A percentile compares a stretch with the other conserved stretches of the same genome.
phyloP scores from a whole-genome alignment of 2,888 invertebrate genomes.

The Nezara viridula region DNA sequence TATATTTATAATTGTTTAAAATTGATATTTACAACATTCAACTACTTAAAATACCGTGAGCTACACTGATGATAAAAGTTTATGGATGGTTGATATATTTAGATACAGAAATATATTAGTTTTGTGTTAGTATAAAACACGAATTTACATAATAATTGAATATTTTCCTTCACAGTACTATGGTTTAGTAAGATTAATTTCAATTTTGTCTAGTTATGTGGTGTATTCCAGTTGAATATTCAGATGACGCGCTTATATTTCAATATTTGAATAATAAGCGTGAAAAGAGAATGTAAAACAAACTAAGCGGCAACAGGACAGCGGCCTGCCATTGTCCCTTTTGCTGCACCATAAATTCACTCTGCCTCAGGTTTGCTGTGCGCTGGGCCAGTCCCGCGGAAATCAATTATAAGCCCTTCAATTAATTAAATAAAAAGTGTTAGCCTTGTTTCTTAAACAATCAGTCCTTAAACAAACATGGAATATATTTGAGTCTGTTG shows the following conservation, averaged over 20 bases:
- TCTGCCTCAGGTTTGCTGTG: background rate
- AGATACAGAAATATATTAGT: too few species aligned
- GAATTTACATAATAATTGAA: too few species aligned
- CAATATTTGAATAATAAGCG: constrained; percentile 4
- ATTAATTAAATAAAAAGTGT: background rate
- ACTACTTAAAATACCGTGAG: too few species aligned
- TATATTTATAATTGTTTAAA: too few species aligned
- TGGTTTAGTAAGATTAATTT: background rate
- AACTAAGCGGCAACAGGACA: background rate
- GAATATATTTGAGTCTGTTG: too few species aligned
- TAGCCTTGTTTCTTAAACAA: too few species aligned
- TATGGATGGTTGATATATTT: too few species aligned
- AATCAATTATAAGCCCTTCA: background rate
- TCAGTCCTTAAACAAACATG: too few species aligned
- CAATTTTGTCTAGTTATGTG: background rate
- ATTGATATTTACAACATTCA: too few species aligned
- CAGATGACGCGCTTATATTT: background rate
- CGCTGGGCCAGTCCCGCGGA: background rate
- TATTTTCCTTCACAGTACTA: too few species aligned
- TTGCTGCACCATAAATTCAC: background rate
- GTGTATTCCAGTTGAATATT: background rate
- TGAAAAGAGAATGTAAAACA: background rate
- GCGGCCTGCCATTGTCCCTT: background rate
- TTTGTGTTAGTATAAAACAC: too few species aligned
- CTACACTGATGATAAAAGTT: too few species aligned